Base-by-base conservation (phyloP, 53 echinoderm and acorn worm species). In the Echinometra lucunter region DNA sequence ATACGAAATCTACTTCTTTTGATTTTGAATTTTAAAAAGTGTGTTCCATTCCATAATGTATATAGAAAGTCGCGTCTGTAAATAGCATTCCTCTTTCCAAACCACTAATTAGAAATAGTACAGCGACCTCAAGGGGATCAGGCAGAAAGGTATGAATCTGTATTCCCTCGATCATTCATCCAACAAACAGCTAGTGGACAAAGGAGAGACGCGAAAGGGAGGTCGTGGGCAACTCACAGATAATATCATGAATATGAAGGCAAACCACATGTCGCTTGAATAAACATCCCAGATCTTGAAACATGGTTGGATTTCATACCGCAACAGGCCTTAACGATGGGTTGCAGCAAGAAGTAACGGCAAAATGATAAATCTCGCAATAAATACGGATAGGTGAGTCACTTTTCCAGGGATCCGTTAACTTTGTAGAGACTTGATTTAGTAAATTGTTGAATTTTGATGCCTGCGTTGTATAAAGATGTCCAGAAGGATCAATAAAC, bases 151-250 rank as follows among this genome's bases (percentile, higher is more conserved):
- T 69, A 32, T 10, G 25, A 81, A 81, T 44, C 40, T 21, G 21
- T 13, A 81, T 44, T 81, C 44, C 44, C 81, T 81, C 44, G 81
- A 81, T 42, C 44, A 81, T 81, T 44, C 81, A 81, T 81, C 81
- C 38, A 81, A 25, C 81, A 38, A 81, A 81, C 35, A 19, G 44
- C 44, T 19, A 81, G 42, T 40, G 17, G 81, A 44, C 37, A 32
- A 19, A 63, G 25, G 37, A 74, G 74, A 74, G 34, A 74, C 74
- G 34, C 34, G 74, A 37, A 17, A 74, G 17, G 74, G 74, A 15
- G 69, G 37, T 37, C 74, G 34, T 35, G 74, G 74, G 74, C 30
- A 1, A 6, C 74, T 37, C 74, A 37, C 15, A 1, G 74, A 37
- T 74, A 12, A 32, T 74, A 74, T 0, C 6, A 3, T 63, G 63